phyloP scores from a whole-genome alignment of 2,888 invertebrate species.

The Nezara viridula region DNA sequence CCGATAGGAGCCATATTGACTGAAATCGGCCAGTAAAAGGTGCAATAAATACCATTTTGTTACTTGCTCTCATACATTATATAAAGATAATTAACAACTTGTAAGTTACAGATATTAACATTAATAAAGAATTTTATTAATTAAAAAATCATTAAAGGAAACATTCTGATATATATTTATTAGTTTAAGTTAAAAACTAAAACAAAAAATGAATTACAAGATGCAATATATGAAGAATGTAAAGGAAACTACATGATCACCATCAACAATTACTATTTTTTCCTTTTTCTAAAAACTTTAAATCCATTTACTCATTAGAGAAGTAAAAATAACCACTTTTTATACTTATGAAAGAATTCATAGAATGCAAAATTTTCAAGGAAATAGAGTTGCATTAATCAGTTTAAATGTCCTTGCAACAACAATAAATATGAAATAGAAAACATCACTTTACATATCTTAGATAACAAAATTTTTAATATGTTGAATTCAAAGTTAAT shows the following conservation, averaged over 20 bases:
- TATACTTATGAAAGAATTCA: neutral
- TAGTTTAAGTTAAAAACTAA: too few relatives aligned
- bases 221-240: too few relatives aligned
- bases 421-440: neutral
- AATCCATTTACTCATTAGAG: neutral
- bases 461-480: too few relatives aligned
- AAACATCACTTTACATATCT: neutral
- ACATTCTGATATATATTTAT: neutral
- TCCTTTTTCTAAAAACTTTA: neutral
- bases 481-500: too few relatives aligned
- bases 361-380: neutral
- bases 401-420: neutral
- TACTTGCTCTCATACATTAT: neutral
- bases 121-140: neutral
- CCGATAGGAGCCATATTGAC: conserved; percentile 10
- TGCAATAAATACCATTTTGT: neutral
- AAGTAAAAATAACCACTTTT: neutral
- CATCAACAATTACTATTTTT: too few relatives aligned
- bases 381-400: neutral
- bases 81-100: too few relatives aligned
- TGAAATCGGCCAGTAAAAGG: conserved; percentile 24
- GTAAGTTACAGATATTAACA: neutral
- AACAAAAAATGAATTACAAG: too few relatives aligned
- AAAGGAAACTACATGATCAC: too few relatives aligned
- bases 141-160: neutral